Conservation (phyloP, 1,140 invertebrate species). For the Delia radicum region DNA sequence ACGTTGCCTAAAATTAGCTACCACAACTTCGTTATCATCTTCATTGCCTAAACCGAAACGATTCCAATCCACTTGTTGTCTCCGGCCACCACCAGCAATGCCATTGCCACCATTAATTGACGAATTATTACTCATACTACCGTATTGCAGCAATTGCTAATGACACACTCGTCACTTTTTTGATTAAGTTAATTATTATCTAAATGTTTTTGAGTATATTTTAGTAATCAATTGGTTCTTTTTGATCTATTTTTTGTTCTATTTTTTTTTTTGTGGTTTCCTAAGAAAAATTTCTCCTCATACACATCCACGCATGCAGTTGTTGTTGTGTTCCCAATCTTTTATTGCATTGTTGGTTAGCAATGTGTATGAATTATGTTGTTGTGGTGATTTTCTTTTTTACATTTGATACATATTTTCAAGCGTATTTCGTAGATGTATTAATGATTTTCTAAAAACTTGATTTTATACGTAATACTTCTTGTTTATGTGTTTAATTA, state of each 20-base stretch:
- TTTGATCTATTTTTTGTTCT: not conserved
- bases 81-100: not conserved
- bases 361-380: no score
- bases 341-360: not conserved
- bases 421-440: not conserved
- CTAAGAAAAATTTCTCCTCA: not conserved
- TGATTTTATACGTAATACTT: not conserved
- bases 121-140: constrained; percentile 8
- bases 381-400: not conserved
- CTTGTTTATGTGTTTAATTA: not conserved
- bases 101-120: constrained; percentile 24
- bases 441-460: not conserved
- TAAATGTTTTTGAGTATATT: not conserved
- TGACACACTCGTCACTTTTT: constrained; percentile 10
- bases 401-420: not conserved
- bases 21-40: constrained; percentile 51
- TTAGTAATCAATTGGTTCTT: not conserved
- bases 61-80: constrained; percentile 42
- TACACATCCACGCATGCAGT: not conserved
- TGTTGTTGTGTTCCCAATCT: not conserved
- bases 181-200: not conserved
- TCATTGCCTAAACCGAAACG: constrained; percentile 35
- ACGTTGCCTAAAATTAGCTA: constrained; percentile 54
- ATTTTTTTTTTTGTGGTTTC: not conserved
- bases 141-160: not conserved